phyloP scores from a whole-genome alignment of 2,888 invertebrate species.

The Sialis fuliginosa region DNA sequence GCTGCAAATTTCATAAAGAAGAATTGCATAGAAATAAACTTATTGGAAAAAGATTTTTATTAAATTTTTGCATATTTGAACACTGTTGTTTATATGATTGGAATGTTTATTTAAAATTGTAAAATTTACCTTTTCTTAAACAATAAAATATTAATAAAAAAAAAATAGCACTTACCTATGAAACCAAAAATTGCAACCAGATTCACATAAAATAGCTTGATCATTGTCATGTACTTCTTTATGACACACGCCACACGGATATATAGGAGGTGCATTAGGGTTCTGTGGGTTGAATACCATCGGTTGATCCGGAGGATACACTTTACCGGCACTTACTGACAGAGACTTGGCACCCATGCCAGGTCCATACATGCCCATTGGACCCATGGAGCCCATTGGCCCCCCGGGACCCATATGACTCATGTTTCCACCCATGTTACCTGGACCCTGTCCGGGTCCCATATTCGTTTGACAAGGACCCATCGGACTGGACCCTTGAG shows the following conservation, averaged over 20 bases:
- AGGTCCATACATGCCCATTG: conserved; percentile 34
- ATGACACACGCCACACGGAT: conserved; percentile 94
- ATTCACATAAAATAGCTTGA: conserved; percentile 93
- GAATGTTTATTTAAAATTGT: background rate
- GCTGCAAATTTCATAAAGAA: no score
- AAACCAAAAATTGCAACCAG: conserved; percentile 98
- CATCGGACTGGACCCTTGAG: conserved; percentile 8
- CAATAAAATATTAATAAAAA: conserved; percentile 3
- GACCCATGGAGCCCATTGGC: conserved; percentile 31
- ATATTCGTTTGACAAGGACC: conserved; percentile 22
- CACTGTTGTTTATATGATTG: no score
- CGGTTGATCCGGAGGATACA: conserved; percentile 88
- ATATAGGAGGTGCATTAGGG: conserved; percentile 95
- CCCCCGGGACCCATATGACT: conserved; percentile 18
- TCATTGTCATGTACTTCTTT: conserved; percentile 98
- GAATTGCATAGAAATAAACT: no score
- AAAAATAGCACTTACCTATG: conserved; percentile 49
- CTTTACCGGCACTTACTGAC: conserved; percentile 81
- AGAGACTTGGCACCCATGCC: conserved; percentile 68
- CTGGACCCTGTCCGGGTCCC: conserved; percentile 29
- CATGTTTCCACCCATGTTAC: conserved; percentile 31
- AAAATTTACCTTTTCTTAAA: background rate
- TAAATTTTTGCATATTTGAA: no score
- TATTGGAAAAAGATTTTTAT: no score
- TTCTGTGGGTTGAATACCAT: conserved; percentile 98